Base-by-base conservation (phyloP, 2,888 invertebrate species). In the Aphelenchoides bicaudatus region DNA sequence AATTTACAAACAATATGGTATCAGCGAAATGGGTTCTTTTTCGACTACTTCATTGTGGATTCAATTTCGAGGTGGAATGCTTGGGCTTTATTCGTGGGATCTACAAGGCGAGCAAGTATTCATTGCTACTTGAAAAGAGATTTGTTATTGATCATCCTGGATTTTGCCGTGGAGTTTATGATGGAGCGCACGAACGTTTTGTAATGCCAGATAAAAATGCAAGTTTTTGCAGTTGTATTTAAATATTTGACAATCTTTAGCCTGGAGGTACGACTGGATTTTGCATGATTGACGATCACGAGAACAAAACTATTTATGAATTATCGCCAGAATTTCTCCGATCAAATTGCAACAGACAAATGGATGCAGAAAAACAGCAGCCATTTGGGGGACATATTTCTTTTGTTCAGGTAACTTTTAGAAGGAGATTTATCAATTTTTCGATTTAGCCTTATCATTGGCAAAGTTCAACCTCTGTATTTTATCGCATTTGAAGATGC, bases 251-350 rank as follows among this genome's bases (percentile, higher is more conserved):
- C 13, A 13, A 13, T 43, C 10, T 48, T 48, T 16, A 48, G 54
- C 21, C 50, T 6, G 54, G 54, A 13, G 50, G 25, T n/a, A 16
- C 16, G 3, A 54, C 27, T 10, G 54, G 52, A 10, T 54, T 54
- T 21, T 53, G 52, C 54, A 6, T 54, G 21, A 13, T 54, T 2
- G 50, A 54, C 54, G 54, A 52, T 19, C 2, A 51, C 2, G 50
- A 28, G n/a, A 54, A 53, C 51, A 53, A 54, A 52, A 54, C 21
- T 19, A 54, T 54, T 21, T 53, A 21, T 50, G 52, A 52, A 10
- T 30, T 54, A 10, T 27, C 21, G 27, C 19, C 28, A 16, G 54
- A 56, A 10, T 56, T 52, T 27, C 29, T 54, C 27, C 54, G 50
- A 23, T 5, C 23, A 2, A 21, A 52, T 21, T 54, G 50, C 27